phyloP scores from a whole-genome alignment of 2,888 invertebrate species.

The Pasiphila rectangulata region DNA sequence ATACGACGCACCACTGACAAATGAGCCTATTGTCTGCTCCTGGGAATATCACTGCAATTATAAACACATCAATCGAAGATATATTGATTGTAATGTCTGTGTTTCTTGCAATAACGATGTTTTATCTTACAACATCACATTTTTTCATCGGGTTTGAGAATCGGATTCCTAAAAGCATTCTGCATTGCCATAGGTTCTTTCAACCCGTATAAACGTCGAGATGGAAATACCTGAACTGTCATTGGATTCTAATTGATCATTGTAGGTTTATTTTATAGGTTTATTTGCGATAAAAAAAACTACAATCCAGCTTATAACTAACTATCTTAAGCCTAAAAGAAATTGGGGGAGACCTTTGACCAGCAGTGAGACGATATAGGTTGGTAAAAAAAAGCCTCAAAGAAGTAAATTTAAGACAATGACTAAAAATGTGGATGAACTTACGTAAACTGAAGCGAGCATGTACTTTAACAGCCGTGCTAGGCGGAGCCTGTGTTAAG shows the following conservation, averaged over 20 bases:
- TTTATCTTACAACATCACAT: background rate
- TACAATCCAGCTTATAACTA: too few species aligned
- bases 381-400: too few species aligned
- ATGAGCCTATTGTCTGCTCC: conserved; percentile 26
- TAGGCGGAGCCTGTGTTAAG: too few species aligned
- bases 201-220: background rate
- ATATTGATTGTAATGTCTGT: conserved; percentile 8
- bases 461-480: too few species aligned
- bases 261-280: too few species aligned
- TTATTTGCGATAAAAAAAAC: too few species aligned
- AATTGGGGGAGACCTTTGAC: too few species aligned
- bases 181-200: background rate
- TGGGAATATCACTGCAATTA: conserved; percentile 11
- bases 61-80: conserved; percentile 7
- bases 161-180: background rate
- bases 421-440: too few species aligned
- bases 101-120: conserved; percentile 1
- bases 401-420: too few species aligned
- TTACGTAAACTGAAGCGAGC: too few species aligned
- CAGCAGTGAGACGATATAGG: too few species aligned
- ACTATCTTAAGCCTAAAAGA: too few species aligned
- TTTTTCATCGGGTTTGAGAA: background rate
- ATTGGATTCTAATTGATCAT: background rate
- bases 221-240: background rate
- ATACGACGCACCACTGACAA: conserved; percentile 29